Conservation (phyloP, 2,797 vertebrate genomes). For the Ptychobarbus kaznakovi region DNA sequence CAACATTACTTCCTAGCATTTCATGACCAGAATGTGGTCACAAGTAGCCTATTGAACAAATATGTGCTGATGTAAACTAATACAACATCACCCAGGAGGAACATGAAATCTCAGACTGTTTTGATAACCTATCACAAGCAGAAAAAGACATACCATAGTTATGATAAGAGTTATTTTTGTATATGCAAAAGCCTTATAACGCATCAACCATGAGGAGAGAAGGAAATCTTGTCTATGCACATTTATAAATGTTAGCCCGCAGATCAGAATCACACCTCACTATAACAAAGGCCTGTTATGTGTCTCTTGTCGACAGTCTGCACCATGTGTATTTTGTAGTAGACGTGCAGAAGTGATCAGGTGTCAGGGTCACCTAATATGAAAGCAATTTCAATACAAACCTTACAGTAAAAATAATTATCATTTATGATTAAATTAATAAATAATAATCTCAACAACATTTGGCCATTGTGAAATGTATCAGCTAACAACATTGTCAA, state of each 20-base stretch:
- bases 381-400: neutral
- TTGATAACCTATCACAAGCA: slow-evolving; percentile 31
- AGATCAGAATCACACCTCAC: slow-evolving; percentile 17
- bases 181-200: slow-evolving; percentile 54
- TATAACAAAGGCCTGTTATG: slow-evolving; percentile 3
- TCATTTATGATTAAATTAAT: too few species aligned
- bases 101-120: slow-evolving; percentile 2
- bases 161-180: slow-evolving; percentile 42
- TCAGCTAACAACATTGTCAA: neutral
- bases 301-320: neutral
- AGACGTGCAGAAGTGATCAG: neutral
- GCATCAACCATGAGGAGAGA: slow-evolving; percentile 10
- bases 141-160: neutral
- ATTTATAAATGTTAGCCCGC: neutral
- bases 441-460: neutral
- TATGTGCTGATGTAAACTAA: neutral
- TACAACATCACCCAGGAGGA: neutral
- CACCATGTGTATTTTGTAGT: neutral
- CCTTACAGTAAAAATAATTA: neutral
- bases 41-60: neutral
- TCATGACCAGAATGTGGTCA: neutral
- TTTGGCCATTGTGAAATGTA: neutral
- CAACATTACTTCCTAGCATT: neutral
- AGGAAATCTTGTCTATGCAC: neutral
- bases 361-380: neutral